A percentile compares a stretch with the other conserved stretches of the same genome.
These are phyloP conservation scores for Cricetomys ansorgei DNA, from an alignment of 2,113 vertebrate genomes.

Conservation along the genomic window DNA sequence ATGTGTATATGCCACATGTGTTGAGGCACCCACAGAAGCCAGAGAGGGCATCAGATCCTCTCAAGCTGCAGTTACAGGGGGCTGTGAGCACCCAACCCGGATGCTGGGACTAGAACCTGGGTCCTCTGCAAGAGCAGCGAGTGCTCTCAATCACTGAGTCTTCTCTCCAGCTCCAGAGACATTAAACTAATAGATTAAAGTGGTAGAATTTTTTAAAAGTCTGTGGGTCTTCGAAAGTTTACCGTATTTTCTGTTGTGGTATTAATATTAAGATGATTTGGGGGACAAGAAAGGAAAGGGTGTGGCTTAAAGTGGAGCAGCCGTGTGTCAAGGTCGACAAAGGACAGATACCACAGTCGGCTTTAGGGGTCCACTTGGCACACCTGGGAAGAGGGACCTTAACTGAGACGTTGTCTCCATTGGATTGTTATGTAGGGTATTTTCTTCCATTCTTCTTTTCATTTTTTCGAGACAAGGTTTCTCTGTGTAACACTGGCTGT, in stretches of 20 bases:
- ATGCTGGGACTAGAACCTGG: background rate
- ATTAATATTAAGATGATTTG: background rate
- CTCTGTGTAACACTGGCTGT: too few species aligned
- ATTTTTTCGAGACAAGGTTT: too few species aligned
- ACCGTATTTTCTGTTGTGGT: background rate
- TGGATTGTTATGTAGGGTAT: background rate
- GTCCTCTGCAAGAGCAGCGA: background rate
- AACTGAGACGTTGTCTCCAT: background rate
- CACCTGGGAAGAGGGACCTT: background rate
- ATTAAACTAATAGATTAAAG: background rate
- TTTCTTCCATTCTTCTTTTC: too few species aligned
- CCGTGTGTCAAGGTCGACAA: background rate
- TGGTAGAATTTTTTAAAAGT: background rate
- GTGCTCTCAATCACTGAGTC: background rate
- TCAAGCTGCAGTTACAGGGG: background rate
- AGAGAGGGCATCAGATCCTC: background rate
- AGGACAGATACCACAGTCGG: background rate
- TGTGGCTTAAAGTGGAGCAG: background rate
- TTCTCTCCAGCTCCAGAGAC: background rate
- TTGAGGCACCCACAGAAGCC: background rate
- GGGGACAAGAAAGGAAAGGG: background rate
- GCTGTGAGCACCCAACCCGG: background rate
- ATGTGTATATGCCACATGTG: background rate
- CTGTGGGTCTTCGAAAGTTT: background rate
- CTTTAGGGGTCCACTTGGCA: background rate